These are phyloP conservation scores for Pelvicachromis taeniatus DNA, from an alignment of 2,113 vertebrate species.

Conservation along the genomic window DNA sequence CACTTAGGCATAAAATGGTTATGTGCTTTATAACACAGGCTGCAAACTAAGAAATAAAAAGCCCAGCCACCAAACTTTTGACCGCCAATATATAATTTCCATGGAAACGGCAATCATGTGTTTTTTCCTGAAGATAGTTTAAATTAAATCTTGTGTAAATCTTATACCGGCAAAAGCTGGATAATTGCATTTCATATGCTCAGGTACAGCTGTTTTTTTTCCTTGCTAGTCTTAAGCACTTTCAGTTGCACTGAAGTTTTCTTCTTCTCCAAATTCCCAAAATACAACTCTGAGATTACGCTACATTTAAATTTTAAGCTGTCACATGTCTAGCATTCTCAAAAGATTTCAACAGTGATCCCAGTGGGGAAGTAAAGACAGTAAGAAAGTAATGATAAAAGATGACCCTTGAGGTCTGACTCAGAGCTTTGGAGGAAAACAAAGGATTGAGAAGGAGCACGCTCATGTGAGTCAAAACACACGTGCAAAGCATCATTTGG, in stretches of 20 bases:
- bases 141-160: background rate
- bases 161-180: background rate
- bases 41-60: background rate
- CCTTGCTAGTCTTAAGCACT: background rate
- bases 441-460: background rate
- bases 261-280: background rate
- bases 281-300: background rate
- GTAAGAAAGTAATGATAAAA: background rate
- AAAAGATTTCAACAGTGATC: background rate
- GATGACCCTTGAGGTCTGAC: conserved; percentile 11
- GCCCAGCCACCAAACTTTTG: background rate
- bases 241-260: background rate
- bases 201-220: background rate
- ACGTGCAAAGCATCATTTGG: background rate
- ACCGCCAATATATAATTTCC: background rate
- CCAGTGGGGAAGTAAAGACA: background rate
- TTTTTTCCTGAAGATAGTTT: background rate
- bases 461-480: background rate
- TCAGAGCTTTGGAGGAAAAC: background rate
- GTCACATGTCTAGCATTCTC: background rate
- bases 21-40: background rate
- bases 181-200: background rate
- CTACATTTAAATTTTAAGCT: background rate
- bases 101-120: background rate
- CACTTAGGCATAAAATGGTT: background rate